Evolutionary conservation across 2,113 vertebrate species (phyloP).

Genomic region (Amazona vittata): DNA sequence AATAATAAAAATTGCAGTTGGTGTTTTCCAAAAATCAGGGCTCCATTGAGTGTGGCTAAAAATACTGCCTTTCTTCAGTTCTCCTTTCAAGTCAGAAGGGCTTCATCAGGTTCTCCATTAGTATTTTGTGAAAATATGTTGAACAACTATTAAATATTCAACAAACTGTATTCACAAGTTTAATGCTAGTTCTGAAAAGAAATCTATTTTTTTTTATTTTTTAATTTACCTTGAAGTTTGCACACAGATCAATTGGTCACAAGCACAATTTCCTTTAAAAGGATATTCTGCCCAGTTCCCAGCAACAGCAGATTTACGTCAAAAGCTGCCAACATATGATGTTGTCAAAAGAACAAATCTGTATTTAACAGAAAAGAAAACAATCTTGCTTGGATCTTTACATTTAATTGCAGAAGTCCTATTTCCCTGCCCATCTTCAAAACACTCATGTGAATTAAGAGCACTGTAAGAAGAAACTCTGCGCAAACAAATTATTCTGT

Average conservation of each 20-base stretch:
- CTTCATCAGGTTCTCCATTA: background rate
- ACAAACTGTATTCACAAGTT: background rate
- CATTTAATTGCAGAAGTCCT: background rate
- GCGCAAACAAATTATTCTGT: conserved; percentile 48
- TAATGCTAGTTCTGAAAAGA: background rate
- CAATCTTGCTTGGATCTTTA: background rate
- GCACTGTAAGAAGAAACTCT: conserved; percentile 42
- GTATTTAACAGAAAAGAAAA: conserved; percentile 6
- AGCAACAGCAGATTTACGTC: conserved; percentile 19
- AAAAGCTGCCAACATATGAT: conserved; percentile 10
- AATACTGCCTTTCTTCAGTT: background rate
- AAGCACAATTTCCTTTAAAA: background rate
- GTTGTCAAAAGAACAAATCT: background rate
- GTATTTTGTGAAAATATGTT: accelerated
- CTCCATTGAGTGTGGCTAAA: background rate
- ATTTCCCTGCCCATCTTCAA: conserved; percentile 3
- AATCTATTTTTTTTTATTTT: background rate
- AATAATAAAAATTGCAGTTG: background rate
- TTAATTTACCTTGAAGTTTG: background rate
- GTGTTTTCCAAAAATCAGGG: background rate
- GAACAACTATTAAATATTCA: background rate
- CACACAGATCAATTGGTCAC: background rate
- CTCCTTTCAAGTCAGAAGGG: background rate
- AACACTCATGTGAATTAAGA: conserved; percentile 38
- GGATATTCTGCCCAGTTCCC: background rate